Evolutionary conservation across 2,797 vertebrate genomes (phyloP).

Genomic region (Propithecus deckenii): DNA sequence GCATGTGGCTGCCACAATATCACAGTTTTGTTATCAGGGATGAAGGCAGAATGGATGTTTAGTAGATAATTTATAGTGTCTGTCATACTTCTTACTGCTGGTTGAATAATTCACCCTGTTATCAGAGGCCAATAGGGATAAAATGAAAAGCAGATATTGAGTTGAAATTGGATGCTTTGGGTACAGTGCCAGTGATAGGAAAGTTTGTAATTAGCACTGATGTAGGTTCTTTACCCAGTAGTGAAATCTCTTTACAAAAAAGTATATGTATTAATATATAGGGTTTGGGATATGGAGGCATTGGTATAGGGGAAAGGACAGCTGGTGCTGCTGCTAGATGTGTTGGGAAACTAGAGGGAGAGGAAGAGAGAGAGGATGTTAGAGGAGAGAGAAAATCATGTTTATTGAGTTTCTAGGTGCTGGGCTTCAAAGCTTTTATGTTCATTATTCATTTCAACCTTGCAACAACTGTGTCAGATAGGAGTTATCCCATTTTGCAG

Average conservation of each 20-base stretch:
- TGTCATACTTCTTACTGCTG: not conserved
- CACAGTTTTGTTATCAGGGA: not conserved
- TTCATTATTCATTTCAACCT: conserved; percentile 28
- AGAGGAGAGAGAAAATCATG: not conserved
- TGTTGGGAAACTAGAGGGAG: not conserved
- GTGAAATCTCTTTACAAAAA: not conserved
- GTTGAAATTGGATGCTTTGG: not conserved
- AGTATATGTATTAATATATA: not conserved
- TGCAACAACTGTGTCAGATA: not conserved
- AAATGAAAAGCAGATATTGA: not conserved
- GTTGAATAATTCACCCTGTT: not conserved
- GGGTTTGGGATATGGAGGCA: not conserved
- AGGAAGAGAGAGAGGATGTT: not conserved
- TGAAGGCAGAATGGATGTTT: not conserved
- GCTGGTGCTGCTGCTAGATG: not conserved
- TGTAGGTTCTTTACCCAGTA: not conserved
- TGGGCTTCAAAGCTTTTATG: not conserved
- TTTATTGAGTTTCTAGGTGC: not conserved
- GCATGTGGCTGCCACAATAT: not conserved
- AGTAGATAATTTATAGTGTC: not conserved
- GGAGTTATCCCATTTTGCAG: not conserved
- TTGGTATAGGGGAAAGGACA: not conserved
- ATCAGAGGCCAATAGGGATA: not conserved
- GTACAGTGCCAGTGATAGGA: not conserved
- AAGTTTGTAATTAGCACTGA: not conserved